Evolutionary conservation across 2,888 invertebrate species (phyloP), one percentile per base, ranked within the genome.

Genomic region (Plagodis dolabraria): DNA sequence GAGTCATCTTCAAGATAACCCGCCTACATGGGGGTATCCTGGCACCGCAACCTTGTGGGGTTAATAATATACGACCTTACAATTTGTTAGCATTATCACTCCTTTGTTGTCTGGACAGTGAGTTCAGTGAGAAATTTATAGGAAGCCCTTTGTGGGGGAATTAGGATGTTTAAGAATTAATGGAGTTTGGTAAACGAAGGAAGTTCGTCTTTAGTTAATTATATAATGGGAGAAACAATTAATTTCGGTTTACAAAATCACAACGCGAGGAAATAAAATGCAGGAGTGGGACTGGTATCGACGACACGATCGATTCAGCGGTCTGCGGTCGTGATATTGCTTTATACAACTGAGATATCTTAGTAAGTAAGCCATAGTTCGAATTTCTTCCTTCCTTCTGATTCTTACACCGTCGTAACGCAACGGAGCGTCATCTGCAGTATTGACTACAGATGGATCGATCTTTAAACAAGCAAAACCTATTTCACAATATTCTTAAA

Each of bases 41-140:
- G 44, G 50, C 44, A 40, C 35, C 55, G 54, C 54, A 56, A 52
- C 57, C 60, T 56, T 45, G 42, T 45, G 55, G 53, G 69, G 68
- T 70, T 69, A 69, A 68, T 69, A 69, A 67, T 47, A 70, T 60
- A 69, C 71, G 65, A 62, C 67, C 65, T 62, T 57, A 54, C 61
- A 63, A 71, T 70, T 68, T 64, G 68, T 65, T 47, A 58, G 64
- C 63, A 61, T 63, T 71, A 71, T 70, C 57, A 64, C 40, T 74
- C 71, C 77, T 79, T 79, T 79, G 79, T 79, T 77, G 78, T 79
- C 79, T 79, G 74, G 69, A 63, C 57, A 64, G 55, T 47, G 66
- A 67, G 61, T 72, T 54, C 53, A 33, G 46, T 67, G 54, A 65
- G 62, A 59, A 57, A 69, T 46, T 69, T 64, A 53, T 53, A 50